Evolutionary conservation across 2,113 vertebrate genomes (phyloP).

Genomic region (Tringa solitaria): DNA sequence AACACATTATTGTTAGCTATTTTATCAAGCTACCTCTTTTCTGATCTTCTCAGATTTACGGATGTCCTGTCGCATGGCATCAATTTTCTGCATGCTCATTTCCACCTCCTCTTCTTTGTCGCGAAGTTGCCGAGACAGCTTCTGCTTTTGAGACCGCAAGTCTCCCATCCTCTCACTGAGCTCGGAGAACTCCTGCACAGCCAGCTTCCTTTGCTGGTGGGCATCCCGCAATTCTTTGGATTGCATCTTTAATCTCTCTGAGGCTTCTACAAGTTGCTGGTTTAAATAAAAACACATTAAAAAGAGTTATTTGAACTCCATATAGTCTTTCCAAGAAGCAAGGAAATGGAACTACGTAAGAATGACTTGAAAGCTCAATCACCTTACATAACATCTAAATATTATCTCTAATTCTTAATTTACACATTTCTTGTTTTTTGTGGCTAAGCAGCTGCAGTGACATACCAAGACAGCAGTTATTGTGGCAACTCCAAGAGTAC

Average conservation of each 20-base stretch:
- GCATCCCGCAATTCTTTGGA: conserved; percentile 92
- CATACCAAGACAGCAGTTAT: not conserved
- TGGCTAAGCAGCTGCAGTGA: not conserved
- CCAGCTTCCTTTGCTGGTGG: conserved; percentile 89
- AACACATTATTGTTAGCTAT: not conserved
- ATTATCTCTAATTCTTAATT: not conserved
- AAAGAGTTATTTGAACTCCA: not conserved
- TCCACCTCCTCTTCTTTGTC: conserved; percentile 97
- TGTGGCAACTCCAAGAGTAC: not conserved
- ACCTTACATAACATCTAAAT: not conserved
- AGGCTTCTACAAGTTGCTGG: conserved; percentile 89
- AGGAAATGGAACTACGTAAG: not conserved
- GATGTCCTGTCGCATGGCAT: conserved; percentile 86
- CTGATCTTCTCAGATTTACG: conserved; percentile 87
- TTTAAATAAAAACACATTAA: not conserved
- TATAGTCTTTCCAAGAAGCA: not conserved
- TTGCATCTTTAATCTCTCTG: conserved; percentile 88
- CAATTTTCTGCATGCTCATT: conserved; percentile 84
- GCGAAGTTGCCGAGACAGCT: conserved; percentile 86
- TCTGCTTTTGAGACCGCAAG: conserved; percentile 89
- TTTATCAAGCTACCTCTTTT: conserved; percentile 82
- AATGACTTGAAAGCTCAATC: not conserved
- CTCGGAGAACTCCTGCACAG: conserved; percentile 92
- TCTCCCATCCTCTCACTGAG: conserved; percentile 89
- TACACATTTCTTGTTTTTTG: not conserved